These are phyloP conservation scores for Origma solitaria DNA, from an alignment of 2,113 vertebrate species.

Conservation along the genomic window DNA sequence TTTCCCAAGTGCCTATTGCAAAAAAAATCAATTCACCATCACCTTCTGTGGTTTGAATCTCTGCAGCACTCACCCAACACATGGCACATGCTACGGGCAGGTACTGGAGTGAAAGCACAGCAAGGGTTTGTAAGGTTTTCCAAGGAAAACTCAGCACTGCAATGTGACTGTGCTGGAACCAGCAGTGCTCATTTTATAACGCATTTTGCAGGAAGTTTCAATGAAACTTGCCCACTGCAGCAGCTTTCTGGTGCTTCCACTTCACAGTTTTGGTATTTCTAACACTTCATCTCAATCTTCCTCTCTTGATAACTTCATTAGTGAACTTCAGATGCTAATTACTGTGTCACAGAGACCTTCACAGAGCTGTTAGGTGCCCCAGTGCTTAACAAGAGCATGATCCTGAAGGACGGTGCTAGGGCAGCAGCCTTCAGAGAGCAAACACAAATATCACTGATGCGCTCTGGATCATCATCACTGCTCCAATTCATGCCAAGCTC, in stretches of 20 bases:
- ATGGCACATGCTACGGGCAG: neutral
- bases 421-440: neutral
- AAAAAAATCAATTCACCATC: neutral
- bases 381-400: rapidly evolving
- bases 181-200: neutral
- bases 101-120: neutral
- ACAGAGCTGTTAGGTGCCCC: too few species aligned
- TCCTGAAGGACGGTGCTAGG: neutral
- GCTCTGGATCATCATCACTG: too few species aligned
- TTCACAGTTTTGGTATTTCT: neutral
- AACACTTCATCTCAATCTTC: neutral
- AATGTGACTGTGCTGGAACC: neutral
- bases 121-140: neutral
- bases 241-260: neutral
- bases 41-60: neutral
- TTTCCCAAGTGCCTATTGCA: neutral
- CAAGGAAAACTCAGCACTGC: neutral
- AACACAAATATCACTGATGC: neutral
- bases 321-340: neutral
- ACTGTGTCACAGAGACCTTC: neutral
- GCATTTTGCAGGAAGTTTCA: neutral
- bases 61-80: neutral
- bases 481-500: neutral
- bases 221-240: neutral
- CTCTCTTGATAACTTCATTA: neutral